Evolutionary conservation across 2,888 invertebrate species (phyloP).

Genomic region (Mythimna albipuncta): DNA sequence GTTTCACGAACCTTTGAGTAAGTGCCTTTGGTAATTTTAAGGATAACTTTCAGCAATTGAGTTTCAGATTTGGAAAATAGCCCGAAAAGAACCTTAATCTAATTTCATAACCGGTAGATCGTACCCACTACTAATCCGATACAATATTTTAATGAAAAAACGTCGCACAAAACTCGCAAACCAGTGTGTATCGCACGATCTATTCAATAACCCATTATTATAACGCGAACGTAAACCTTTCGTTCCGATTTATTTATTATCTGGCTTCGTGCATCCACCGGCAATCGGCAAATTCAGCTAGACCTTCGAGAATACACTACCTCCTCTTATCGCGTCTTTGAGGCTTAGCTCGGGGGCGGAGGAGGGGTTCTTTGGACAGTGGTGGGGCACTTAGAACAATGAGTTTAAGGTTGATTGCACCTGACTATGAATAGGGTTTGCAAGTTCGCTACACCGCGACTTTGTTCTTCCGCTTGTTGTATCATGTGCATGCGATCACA

Average conservation of each 20-base stretch:
- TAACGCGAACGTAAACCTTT: constrained; percentile 73
- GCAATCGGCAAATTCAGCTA: constrained; percentile 57
- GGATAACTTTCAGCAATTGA: not conserved
- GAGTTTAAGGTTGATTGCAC: constrained; percentile 87
- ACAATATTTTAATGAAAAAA: constrained; percentile 31
- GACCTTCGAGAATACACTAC: constrained; percentile 58
- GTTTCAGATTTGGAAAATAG: not conserved
- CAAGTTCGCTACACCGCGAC: constrained; percentile 72
- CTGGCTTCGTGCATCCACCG: constrained; percentile 81
- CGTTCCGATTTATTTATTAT: constrained; percentile 77
- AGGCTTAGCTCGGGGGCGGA: constrained; percentile 50
- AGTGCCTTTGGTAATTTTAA: not conserved
- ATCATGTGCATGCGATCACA: constrained; percentile 75
- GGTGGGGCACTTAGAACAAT: constrained; percentile 79
- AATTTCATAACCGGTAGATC: not conserved
- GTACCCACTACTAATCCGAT: constrained; percentile 6
- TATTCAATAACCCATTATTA: constrained; percentile 74
- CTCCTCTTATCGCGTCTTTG: constrained; percentile 34
- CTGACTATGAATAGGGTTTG: constrained; percentile 81
- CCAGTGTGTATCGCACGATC: constrained; percentile 63
- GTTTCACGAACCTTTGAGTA: not conserved
- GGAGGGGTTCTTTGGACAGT: constrained; percentile 64
- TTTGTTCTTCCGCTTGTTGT: constrained; percentile 79
- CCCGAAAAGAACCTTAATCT: not conserved
- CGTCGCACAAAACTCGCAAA: constrained; percentile 43